A percentile compares a stretch with the other conserved stretches of the same genome.
These are phyloP conservation scores for Eurois occulta DNA, from an alignment of 2,888 invertebrate species.

Conservation along the genomic window DNA sequence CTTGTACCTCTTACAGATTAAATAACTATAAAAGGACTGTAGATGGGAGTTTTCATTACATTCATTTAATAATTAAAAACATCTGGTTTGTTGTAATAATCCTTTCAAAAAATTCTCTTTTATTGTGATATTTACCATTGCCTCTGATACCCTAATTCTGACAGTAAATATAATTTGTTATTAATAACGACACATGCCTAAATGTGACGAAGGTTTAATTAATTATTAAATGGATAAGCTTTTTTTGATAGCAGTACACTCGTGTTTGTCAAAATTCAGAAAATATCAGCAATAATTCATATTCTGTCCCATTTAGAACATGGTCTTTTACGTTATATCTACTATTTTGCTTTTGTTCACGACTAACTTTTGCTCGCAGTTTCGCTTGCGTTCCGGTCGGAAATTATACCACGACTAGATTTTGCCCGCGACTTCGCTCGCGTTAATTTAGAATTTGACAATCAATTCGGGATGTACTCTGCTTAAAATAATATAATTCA, in stretches of 20 bases:
- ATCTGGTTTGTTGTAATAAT: slow-evolving; percentile 19
- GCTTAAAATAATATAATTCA: no score
- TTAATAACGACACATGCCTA: slow-evolving; percentile 3
- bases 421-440: no score
- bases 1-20: background rate
- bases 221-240: slow-evolving; percentile 2
- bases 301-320: background rate
- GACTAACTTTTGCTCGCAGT: background rate
- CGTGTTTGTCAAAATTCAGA: background rate
- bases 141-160: background rate
- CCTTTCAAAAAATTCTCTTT: background rate
- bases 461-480: no score
- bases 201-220: slow-evolving; percentile 11
- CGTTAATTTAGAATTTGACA: no score
- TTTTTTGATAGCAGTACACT: background rate
- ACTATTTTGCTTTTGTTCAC: background rate
- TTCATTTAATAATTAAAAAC: slow-evolving; percentile 13
- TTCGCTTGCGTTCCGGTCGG: background rate
- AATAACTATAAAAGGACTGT: background rate
- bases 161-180: slow-evolving; percentile 1
- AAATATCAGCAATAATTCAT: background rate
- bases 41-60: background rate
- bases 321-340: background rate
- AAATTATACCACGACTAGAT: background rate
- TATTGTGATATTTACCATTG: background rate